Conservation (phyloP, 2,113 vertebrate genomes). For the Atlantisia rogersi region DNA sequence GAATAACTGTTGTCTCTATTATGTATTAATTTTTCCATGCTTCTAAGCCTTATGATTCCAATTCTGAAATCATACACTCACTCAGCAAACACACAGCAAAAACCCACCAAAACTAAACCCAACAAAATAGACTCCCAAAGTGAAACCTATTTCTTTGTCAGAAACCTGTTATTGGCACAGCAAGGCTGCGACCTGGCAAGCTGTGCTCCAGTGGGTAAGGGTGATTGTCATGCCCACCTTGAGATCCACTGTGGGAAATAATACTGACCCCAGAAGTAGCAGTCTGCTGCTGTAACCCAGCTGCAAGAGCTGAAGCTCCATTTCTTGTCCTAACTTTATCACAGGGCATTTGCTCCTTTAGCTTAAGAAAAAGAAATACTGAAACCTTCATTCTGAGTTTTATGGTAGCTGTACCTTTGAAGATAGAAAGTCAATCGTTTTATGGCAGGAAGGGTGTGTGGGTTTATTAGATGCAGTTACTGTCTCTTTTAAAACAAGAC, state of each 20-base stretch:
- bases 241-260: rapidly evolving
- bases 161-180: not conserved
- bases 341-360: not conserved
- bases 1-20: not conserved
- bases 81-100: too few relatives aligned
- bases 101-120: not conserved
- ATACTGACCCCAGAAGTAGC: not conserved
- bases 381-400: not conserved
- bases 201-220: not conserved
- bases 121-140: too few relatives aligned
- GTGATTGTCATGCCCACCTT: not conserved
- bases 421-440: not conserved
- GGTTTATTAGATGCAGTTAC: not conserved
- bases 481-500: not conserved
- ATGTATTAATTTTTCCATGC: not conserved
- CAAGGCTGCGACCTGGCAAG: not conserved
- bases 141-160: not conserved
- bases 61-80: not conserved
- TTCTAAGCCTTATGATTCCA: not conserved
- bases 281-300: not conserved
- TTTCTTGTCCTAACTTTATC: not conserved
- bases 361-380: not conserved
- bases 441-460: rapidly evolving
- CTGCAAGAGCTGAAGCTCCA: not conserved
- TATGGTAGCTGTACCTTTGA: not conserved